Base-by-base conservation (phyloP, 2,888 invertebrate species). In the Dasypogon diadema region DNA sequence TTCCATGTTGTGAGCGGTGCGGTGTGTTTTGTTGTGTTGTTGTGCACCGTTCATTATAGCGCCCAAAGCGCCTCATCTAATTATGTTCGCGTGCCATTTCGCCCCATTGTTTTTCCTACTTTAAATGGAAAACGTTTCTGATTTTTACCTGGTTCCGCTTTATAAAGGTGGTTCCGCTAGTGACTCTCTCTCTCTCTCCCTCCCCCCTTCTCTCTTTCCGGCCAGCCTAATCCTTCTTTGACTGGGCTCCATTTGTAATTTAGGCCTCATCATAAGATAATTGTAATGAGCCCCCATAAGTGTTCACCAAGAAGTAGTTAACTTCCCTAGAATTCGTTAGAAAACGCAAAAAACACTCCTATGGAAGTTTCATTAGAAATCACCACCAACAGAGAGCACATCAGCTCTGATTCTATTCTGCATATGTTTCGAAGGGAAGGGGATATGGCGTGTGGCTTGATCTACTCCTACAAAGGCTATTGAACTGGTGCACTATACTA, bases 11-110 rank as follows among this genome's bases (percentile, higher is more conserved):
- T 42, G n/a, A 42, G 42, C 42, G 2, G 3, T 42, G 42, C 3
- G 5, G 34, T 30, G 34, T 30, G 34, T 30, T 5, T 30, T 30
- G 0, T 10, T 6, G 42, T 42, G 42, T 42, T 42, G 24, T n/a
- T 24, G 56, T 26, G 56, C 56, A 26, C 70, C 51, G 54, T 54
- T 34, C 70, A 70, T 70, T 34, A 54, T 51, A 70, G 70, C 70
- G 30, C 26, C 37, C 54, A 70, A 54, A 54, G 70, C 34, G 54
- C 70, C 54, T 70, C 70, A 30, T 70, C 70, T 70, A 70, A 70
- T 70, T 70, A 70, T 54, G 70, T 54, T 70, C 70, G 70, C 70
- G 70, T 70, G 70, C 70, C 70, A 54, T 70, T 70, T 70, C 34
- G 70, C 70, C n/a, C n/a, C 70, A 70, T 70, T 70, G 70, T 70